These are phyloP conservation scores for Crocuta crocuta DNA, from an alignment of 2,113 vertebrate genomes.

Conservation along the genomic window DNA sequence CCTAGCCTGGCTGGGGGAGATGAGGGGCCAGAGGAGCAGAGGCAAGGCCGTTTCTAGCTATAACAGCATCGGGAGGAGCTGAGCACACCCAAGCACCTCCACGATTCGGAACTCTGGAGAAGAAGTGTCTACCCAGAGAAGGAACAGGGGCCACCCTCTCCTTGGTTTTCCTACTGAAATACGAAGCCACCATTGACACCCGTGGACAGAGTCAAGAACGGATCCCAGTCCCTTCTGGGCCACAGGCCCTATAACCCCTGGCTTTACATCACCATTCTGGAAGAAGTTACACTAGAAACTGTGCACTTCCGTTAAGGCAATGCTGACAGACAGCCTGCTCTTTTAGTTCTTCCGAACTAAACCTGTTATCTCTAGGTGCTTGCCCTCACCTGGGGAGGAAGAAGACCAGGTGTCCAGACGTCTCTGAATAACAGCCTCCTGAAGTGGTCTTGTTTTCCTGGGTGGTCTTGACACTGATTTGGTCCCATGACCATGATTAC, in stretches of 20 bases:
- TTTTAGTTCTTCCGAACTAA: background rate
- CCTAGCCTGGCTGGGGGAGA: background rate
- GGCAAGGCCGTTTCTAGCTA: background rate
- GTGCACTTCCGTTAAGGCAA: background rate
- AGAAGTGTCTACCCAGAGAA: background rate
- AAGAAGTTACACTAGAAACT: background rate
- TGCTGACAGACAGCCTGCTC: background rate
- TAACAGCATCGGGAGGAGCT: background rate
- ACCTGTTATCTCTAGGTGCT: background rate
- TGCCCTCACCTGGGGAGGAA: background rate
- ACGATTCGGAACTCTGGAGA: background rate
- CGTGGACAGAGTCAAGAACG: background rate
- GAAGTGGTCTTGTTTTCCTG: background rate
- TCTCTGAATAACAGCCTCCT: background rate
- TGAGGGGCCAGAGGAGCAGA: background rate
- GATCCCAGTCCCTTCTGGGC: background rate
- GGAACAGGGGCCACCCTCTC: background rate
- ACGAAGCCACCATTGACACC: background rate
- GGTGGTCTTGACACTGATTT: background rate
- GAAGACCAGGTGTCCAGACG: background rate
- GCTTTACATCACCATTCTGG: background rate
- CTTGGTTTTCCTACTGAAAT: background rate
- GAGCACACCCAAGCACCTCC: fast-evolving
- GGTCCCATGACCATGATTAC: background rate
- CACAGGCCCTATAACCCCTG: too few relatives aligned